phyloP scores from a whole-genome alignment of 2,113 vertebrate species.

The Scolopax mira region DNA sequence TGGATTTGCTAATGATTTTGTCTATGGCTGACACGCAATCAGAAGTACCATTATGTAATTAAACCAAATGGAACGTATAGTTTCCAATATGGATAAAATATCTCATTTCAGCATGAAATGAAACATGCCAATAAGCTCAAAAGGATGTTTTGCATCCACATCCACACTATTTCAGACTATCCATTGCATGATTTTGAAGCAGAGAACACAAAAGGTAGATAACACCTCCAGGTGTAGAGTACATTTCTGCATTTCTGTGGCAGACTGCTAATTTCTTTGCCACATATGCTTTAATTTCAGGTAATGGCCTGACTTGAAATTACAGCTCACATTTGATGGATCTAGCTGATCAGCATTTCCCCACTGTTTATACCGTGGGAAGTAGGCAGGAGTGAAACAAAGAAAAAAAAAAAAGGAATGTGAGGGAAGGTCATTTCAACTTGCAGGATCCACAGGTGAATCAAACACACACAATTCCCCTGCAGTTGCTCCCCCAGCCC shows the following conservation, averaged over 20 bases:
- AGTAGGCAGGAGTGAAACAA: not conserved
- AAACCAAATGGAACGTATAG: not conserved
- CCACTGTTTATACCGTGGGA: not conserved
- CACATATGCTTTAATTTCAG: conserved; percentile 6
- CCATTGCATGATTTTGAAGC: not conserved
- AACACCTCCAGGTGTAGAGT: not conserved
- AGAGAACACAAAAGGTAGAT: not conserved
- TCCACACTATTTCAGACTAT: not conserved
- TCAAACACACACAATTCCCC: too few relatives aligned
- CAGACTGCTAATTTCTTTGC: not conserved
- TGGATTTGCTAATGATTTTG: not conserved
- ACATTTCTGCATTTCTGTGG: not conserved
- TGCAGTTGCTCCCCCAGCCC: rapidly evolving
- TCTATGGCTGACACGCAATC: not conserved
- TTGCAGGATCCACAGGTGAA: not conserved
- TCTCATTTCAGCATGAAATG: not conserved
- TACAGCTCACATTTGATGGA: not conserved
- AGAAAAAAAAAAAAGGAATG: not conserved
- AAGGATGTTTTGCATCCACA: not conserved
- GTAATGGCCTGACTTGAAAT: conserved; percentile 1
- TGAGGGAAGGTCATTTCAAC: not conserved
- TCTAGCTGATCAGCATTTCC: not conserved
- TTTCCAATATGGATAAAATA: not conserved
- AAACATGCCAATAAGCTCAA: not conserved
- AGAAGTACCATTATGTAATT: not conserved